A percentile compares a stretch with the other conserved stretches of the same genome.
Evolutionary conservation across 1,140 invertebrate genomes (phyloP).

Genomic region (Zaprionus nigranus): DNA sequence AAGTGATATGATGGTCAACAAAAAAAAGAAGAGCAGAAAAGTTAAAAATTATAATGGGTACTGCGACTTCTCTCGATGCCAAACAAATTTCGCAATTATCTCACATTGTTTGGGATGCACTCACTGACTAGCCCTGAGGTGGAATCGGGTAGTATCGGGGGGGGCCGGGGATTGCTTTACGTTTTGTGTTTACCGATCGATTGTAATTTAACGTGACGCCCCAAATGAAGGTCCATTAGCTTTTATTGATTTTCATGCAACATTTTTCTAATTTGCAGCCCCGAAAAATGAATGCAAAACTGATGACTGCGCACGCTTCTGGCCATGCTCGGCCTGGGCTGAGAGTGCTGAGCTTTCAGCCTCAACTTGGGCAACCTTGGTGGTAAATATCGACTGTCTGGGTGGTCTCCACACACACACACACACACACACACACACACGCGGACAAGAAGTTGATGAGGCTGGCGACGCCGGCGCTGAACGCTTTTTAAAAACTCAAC

Average conservation of each 20-base stretch:
- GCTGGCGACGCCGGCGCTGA: slow-evolving; percentile 52
- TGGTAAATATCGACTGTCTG: slow-evolving; percentile 65
- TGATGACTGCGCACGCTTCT: slow-evolving; percentile 6
- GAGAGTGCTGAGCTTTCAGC: slow-evolving; percentile 4
- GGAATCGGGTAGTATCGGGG: neutral
- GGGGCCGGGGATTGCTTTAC: neutral
- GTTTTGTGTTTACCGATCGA: slow-evolving; percentile 1
- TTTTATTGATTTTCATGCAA: slow-evolving; percentile 77
- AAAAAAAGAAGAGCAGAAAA: neutral
- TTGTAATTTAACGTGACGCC: slow-evolving; percentile 58
- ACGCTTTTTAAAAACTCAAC: slow-evolving; percentile 60
- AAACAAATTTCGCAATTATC: slow-evolving; percentile 43
- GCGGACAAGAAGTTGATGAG: slow-evolving; percentile 29
- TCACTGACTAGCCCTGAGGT: slow-evolving; percentile 31
- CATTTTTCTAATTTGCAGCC: slow-evolving; percentile 77
- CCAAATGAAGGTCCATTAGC: slow-evolving; percentile 65
- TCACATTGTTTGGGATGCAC: slow-evolving; percentile 41
- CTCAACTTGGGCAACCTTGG: slow-evolving; percentile 49
- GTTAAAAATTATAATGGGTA: slow-evolving; percentile 2
- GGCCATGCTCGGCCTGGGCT: neutral
- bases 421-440: slow-evolving; percentile 1
- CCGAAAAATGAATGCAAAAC: slow-evolving; percentile 54
- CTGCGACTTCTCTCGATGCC: neutral
- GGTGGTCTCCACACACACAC: slow-evolving; percentile 56
- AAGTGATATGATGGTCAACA: neutral